These are phyloP conservation scores for Melitaea cinxia DNA, from an alignment of 1,140 invertebrate genomes.

Conservation along the genomic window DNA sequence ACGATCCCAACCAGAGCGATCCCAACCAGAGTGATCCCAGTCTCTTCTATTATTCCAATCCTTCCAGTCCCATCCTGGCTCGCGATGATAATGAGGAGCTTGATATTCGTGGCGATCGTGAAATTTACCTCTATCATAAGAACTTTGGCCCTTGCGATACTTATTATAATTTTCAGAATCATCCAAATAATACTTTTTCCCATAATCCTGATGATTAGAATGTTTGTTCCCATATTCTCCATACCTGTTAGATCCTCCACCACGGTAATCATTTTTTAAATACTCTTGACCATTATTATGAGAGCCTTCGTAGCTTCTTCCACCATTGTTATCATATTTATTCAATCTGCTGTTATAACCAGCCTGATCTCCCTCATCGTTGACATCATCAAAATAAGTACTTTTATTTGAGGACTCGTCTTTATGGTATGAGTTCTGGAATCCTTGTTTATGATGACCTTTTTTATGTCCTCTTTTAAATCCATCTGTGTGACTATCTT, in stretches of 20 bases:
- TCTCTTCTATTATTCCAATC: conserved; percentile 58
- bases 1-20: too few relatives aligned
- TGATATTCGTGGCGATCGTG: conserved; percentile 59
- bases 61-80: conserved; percentile 61
- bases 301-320: conserved; percentile 75
- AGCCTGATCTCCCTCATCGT: conserved; percentile 82
- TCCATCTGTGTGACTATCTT: conserved; percentile 69
- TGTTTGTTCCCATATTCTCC: conserved; percentile 76
- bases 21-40: conserved; percentile 55
- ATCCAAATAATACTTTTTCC: conserved; percentile 81
- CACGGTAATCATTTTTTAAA: conserved; percentile 68
- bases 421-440: conserved; percentile 85
- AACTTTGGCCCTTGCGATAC: conserved; percentile 67
- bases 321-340: conserved; percentile 75
- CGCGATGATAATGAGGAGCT: conserved; percentile 48
- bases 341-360: conserved; percentile 79
- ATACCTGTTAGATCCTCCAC: conserved; percentile 77
- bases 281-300: conserved; percentile 74
- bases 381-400: conserved; percentile 84
- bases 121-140: conserved; percentile 66
- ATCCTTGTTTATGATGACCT: conserved; percentile 85
- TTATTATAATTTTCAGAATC: conserved; percentile 74
- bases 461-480: conserved; percentile 83
- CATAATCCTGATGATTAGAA: conserved; percentile 76
- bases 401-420: conserved; percentile 85